Conservation (phyloP, 2,888 invertebrate genomes). For the Acrocyrtus sp. region DNA sequence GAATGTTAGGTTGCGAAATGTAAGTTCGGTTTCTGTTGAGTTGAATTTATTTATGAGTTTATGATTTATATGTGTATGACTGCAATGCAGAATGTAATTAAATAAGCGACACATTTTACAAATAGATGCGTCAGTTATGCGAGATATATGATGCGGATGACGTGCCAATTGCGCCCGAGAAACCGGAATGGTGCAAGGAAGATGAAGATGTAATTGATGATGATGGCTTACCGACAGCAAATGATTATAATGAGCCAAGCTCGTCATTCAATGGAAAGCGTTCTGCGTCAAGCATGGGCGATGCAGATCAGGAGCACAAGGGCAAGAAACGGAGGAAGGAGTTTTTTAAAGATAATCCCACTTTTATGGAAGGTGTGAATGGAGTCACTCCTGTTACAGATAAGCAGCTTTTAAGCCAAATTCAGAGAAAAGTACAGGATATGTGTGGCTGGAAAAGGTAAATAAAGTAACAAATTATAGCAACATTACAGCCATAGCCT, state of each 20-base stretch:
- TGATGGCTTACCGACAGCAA: slow-evolving; percentile 63
- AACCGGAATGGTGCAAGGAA: slow-evolving; percentile 92
- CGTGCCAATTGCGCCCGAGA: slow-evolving; percentile 77
- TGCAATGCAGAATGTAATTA: background rate
- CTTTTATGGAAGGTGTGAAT: slow-evolving; percentile 88
- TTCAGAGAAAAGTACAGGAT: slow-evolving; percentile 80
- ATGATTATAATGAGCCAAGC: slow-evolving; percentile 41
- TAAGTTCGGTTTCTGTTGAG: slow-evolving; percentile 65
- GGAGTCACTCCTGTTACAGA: slow-evolving; percentile 80
- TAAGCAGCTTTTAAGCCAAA: slow-evolving; percentile 71
- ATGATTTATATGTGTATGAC: background rate
- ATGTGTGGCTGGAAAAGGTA: slow-evolving; percentile 83
- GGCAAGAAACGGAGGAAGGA: slow-evolving; percentile 68
- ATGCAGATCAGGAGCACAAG: slow-evolving; percentile 23
- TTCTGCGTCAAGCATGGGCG: background rate
- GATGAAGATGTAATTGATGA: slow-evolving; percentile 67
- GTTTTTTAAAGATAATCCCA: slow-evolving; percentile 71
- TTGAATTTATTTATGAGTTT: background rate
- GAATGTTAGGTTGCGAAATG: slow-evolving; percentile 80
- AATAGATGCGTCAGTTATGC: background rate
- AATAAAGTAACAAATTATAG: too few relatives aligned
- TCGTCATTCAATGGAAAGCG: slow-evolving; percentile 40
- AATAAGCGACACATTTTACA: too few relatives aligned
- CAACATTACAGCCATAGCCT: background rate
- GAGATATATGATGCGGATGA: too few relatives aligned